Conservation (phyloP, 1,140 invertebrate genomes). For the Oncopeltus fasciatus region DNA sequence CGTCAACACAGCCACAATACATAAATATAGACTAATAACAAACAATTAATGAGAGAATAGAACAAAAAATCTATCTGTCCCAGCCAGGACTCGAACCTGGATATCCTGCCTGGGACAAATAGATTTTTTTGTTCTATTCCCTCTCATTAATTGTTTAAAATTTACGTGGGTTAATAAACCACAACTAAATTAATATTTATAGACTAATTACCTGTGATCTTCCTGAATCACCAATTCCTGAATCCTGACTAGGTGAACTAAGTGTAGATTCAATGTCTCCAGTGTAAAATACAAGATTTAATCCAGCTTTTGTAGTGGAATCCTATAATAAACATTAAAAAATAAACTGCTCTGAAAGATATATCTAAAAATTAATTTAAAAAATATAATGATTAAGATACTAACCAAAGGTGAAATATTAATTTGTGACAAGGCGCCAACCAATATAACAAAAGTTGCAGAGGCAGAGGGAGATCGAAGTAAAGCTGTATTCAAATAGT, state of each 20-base stretch:
- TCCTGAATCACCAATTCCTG: background rate
- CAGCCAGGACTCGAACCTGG: too few species aligned
- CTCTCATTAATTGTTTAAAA: too few species aligned
- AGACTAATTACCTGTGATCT: background rate
- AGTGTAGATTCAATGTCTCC: background rate
- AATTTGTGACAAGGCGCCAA: slow-evolving; percentile 5
- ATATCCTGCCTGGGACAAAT: too few species aligned
- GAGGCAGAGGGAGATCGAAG: slow-evolving; percentile 1
- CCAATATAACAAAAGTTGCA: slow-evolving; percentile 8
- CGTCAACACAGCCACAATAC: too few species aligned
- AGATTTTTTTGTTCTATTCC: too few species aligned
- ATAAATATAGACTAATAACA: too few species aligned
- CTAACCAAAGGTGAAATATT: slow-evolving; percentile 13
- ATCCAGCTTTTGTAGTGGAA: slow-evolving; percentile 7
- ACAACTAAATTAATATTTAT: too few species aligned
- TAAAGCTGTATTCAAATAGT: slow-evolving; percentile 8
- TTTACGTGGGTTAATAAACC: too few species aligned
- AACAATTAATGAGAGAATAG: too few species aligned
- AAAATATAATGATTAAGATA: background rate
- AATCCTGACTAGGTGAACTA: background rate
- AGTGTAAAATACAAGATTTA: slow-evolving; percentile 2
- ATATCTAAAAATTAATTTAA: background rate
- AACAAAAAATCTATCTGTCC: too few species aligned
- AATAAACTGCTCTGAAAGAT: background rate
- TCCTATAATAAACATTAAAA: background rate